Evolutionary conservation across 2,888 invertebrate genomes (phyloP).

Genomic region (Tetranychus truncatus): DNA sequence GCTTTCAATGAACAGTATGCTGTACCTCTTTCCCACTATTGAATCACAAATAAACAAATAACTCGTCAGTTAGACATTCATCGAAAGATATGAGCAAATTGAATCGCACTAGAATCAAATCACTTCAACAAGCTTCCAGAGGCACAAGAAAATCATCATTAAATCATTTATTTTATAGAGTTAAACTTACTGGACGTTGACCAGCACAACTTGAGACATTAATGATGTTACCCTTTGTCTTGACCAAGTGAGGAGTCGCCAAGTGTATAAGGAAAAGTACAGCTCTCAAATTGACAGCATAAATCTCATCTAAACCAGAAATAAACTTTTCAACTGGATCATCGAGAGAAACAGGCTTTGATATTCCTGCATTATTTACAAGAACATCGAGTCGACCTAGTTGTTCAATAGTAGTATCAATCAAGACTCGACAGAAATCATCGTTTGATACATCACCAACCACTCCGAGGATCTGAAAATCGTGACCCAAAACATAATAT

Average conservation of each 20-base stretch:
- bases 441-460: neutral
- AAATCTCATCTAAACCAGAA: neutral
- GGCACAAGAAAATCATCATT: too few relatives aligned
- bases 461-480: neutral
- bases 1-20: slow-evolving; percentile 6
- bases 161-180: too few relatives aligned
- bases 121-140: too few relatives aligned
- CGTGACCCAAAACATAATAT: neutral
- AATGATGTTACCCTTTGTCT: slow-evolving; percentile 1
- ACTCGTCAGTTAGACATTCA: neutral
- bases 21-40: neutral
- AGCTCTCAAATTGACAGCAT: neutral
- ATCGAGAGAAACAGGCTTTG: neutral
- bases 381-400: slow-evolving; percentile 3
- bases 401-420: neutral
- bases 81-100: too few relatives aligned
- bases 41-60: neutral
- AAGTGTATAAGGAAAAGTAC: neutral
- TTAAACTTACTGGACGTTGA: neutral
- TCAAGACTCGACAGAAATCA: neutral
- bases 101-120: too few relatives aligned
- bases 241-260: slow-evolving; percentile 3
- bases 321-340: neutral
- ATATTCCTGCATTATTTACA: slow-evolving; percentile 11
- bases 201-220: neutral